phyloP scores from a whole-genome alignment of 2,113 vertebrate genomes.

The Tenrec ecaudatus region DNA sequence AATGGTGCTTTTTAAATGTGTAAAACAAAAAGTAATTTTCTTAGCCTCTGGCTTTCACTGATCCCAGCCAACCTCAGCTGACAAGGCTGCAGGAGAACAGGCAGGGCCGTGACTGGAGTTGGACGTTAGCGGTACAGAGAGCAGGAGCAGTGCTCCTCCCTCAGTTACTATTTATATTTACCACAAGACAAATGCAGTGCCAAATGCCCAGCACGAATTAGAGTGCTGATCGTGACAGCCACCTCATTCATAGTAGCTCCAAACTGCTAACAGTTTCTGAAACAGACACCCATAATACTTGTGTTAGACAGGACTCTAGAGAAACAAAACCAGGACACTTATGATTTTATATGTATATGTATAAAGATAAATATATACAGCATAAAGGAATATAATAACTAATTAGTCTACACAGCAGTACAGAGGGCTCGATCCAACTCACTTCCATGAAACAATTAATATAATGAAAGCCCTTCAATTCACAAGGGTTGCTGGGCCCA shows the following conservation, averaged over 20 bases:
- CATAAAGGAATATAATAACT: no score
- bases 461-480: no score
- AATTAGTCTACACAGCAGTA: no score
- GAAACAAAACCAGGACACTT: no score
- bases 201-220: conserved; percentile 92
- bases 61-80: not conserved
- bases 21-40: not conserved
- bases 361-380: no score
- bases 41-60: not conserved
- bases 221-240: conserved; percentile 92
- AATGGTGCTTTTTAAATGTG: no score
- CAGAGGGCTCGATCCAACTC: no score
- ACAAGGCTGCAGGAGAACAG: not conserved
- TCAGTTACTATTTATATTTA: conserved; percentile 85
- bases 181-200: conserved; percentile 91
- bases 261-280: conserved; percentile 88
- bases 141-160: conserved; percentile 36
- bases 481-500: no score
- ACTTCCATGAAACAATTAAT: no score
- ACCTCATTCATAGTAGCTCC: conserved; percentile 89
- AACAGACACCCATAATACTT: conserved; percentile 85
- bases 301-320: no score
- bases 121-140: conserved; percentile 86
- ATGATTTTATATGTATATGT: no score
- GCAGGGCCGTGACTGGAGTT: conserved; percentile 90